phyloP scores from a whole-genome alignment of 2,113 vertebrate genomes.

The Procavia capensis region DNA sequence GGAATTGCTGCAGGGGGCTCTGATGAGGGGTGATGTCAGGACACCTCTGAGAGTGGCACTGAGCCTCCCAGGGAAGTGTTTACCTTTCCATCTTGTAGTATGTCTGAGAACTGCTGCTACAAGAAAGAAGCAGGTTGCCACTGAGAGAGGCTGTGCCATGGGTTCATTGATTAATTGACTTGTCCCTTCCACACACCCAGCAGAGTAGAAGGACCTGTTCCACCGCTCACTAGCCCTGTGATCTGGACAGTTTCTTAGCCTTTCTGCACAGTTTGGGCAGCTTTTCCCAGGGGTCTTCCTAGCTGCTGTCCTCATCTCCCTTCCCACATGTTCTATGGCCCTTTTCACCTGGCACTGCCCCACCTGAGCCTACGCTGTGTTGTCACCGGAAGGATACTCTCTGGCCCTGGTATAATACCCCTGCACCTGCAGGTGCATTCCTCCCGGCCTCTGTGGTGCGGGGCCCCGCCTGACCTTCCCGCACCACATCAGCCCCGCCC shows the following conservation, averaged over 20 bases:
- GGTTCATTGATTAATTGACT: not conserved
- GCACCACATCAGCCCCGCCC: not conserved
- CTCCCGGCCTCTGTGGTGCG: not conserved
- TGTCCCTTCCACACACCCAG: not conserved
- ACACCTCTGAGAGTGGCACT: not conserved
- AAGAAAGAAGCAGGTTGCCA: not conserved
- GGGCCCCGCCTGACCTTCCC: not conserved
- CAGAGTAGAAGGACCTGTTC: too few species aligned
- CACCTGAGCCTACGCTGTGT: rapidly evolving
- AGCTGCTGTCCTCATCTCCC: not conserved
- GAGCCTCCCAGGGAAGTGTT: not conserved
- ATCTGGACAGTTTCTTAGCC: not conserved
- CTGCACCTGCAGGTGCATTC: not conserved
- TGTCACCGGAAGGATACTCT: not conserved
- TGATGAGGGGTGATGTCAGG: rapidly evolving
- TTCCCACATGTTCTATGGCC: not conserved
- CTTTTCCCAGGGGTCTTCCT: not conserved
- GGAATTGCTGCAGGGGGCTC: too few species aligned
- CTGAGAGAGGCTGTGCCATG: rapidly evolving
- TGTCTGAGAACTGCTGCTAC: not conserved
- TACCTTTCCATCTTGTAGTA: not conserved
- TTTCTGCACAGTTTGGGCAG: not conserved
- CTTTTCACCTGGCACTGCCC: not conserved
- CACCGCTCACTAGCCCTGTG: not conserved
- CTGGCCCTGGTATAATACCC: not conserved